phyloP scores from a whole-genome alignment of 2,113 vertebrate genomes.

The Microcebus lehilahytsara region DNA sequence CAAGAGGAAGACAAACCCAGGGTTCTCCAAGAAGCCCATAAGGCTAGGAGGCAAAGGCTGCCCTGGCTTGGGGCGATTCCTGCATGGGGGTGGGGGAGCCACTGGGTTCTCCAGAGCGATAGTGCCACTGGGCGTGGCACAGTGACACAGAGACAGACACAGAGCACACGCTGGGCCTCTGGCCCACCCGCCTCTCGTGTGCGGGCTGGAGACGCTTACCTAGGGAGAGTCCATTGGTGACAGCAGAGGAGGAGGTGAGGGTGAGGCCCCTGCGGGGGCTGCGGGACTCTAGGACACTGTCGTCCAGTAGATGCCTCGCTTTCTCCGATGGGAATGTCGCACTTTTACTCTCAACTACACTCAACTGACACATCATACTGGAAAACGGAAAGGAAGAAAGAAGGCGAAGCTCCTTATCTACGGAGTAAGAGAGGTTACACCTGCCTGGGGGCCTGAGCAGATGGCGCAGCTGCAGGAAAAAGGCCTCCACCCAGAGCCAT shows the following conservation, averaged over 20 bases:
- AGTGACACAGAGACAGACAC: constrained; percentile 57
- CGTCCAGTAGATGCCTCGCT: constrained; percentile 95
- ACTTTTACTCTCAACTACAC: constrained; percentile 94
- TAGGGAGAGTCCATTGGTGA: constrained; percentile 91
- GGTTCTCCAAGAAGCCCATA: neutral
- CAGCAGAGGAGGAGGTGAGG: constrained; percentile 74
- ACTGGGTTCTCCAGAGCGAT: neutral
- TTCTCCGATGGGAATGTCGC: constrained; percentile 94
- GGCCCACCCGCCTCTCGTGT: neutral
- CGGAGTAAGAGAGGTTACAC: neutral
- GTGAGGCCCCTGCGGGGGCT: constrained; percentile 87
- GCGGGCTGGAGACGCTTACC: constrained; percentile 81
- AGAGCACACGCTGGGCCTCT: constrained; percentile 28
- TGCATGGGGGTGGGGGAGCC: neutral
- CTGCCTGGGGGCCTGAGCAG: neutral
- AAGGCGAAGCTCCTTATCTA: constrained; percentile 50
- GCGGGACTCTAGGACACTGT: constrained; percentile 95
- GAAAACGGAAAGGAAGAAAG: constrained; percentile 70
- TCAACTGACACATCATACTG: constrained; percentile 96
- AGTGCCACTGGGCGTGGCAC: neutral
- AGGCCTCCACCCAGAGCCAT: neutral
- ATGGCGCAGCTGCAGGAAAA: neutral
- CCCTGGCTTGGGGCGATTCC: neutral
- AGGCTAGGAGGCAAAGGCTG: neutral
- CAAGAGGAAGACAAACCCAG: neutral